phyloP scores from a whole-genome alignment of 2,888 invertebrate genomes.

The Macrosiphum euphorbiae region DNA sequence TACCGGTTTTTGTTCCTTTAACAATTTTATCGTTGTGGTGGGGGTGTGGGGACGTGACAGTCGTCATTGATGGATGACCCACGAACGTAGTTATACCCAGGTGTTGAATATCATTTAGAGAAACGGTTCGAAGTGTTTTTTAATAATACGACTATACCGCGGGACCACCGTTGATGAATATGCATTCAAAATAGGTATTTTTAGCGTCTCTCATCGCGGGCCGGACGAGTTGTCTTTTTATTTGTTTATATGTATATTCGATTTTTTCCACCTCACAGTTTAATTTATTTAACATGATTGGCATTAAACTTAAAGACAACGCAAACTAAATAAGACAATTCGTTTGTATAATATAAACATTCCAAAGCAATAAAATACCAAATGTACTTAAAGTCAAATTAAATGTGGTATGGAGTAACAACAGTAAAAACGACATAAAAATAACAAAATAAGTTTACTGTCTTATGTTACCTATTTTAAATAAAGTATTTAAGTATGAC shows the following conservation, averaged over 20 bases:
- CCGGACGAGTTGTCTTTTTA: background rate
- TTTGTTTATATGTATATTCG: background rate
- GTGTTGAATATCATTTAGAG: constrained; percentile 56
- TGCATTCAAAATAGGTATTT: constrained; percentile 41
- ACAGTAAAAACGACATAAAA: background rate
- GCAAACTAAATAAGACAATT: background rate
- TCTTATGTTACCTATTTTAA: background rate
- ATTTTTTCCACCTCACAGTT: background rate
- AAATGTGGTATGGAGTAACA: background rate
- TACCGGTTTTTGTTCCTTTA: constrained; percentile 42
- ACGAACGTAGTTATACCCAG: constrained; percentile 35
- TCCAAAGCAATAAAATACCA: constrained; percentile 27
- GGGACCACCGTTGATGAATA: constrained; percentile 50
- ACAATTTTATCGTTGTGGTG: background rate
- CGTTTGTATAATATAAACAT: constrained; percentile 8
- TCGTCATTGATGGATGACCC: constrained; percentile 56
- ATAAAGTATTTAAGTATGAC: background rate
- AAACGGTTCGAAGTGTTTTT: constrained; percentile 38
- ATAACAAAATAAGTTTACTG: background rate
- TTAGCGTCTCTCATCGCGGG: constrained; percentile 5
- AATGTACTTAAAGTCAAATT: constrained; percentile 11
- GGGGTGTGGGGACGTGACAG: constrained; percentile 38
- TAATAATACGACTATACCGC: background rate
- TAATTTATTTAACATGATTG: constrained; percentile 24
- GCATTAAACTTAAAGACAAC: constrained; percentile 6